Conservation (phyloP, 2,113 vertebrate species). For the Pimephales promelas region DNA sequence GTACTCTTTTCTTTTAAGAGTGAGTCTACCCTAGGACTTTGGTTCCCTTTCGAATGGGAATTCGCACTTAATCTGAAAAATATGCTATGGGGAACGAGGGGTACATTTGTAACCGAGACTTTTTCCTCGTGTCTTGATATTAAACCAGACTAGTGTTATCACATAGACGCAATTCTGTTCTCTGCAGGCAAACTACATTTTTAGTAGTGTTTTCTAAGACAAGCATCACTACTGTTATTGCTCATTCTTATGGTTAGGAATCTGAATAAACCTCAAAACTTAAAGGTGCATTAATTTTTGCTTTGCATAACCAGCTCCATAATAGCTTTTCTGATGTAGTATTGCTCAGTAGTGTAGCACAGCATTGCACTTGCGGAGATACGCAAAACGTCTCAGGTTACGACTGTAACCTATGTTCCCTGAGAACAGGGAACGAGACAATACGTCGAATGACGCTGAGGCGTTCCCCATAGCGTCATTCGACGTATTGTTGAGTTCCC, state of each 20-base stretch:
- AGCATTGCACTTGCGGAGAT: too few species aligned
- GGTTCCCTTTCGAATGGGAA: background rate
- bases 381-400: too few species aligned
- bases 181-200: background rate
- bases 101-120: too few species aligned
- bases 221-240: background rate
- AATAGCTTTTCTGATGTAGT: too few species aligned
- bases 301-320: background rate
- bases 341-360: too few species aligned
- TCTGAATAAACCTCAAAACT: background rate
- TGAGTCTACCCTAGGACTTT: constrained; percentile 2
- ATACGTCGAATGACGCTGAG: too few species aligned
- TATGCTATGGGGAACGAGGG: too few species aligned
- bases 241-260: background rate
- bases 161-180: background rate
- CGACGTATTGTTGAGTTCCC: too few species aligned
- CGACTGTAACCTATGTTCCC: too few species aligned
- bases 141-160: background rate
- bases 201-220: background rate
- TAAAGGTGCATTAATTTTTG: background rate
- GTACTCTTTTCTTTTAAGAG: background rate
- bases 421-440: too few species aligned
- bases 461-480: too few species aligned
- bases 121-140: background rate
- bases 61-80: too few species aligned